Percentiles rank a stretch among this genome's conserved stretches.
These are phyloP conservation scores for Nasonia longicornis DNA, from an alignment of 1,140 invertebrate genomes.

Conservation along the genomic window DNA sequence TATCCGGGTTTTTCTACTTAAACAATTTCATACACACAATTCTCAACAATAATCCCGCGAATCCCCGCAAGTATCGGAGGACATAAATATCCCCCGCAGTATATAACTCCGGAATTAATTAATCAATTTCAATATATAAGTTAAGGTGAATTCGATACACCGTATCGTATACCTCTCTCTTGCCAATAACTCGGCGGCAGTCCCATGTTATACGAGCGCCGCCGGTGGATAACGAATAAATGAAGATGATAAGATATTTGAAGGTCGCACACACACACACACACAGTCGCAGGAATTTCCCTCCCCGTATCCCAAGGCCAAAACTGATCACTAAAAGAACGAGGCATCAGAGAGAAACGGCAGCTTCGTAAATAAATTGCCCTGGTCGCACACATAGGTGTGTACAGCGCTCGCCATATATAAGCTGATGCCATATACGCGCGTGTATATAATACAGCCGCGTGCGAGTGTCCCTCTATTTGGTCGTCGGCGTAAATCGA, in stretches of 20 bases:
- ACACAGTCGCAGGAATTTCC: neutral
- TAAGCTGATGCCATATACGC: no score
- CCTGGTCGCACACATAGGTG: no score
- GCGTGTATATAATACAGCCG: neutral
- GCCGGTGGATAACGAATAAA: neutral
- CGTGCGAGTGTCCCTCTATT: neutral
- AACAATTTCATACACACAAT: no score
- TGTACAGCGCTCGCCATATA: neutral
- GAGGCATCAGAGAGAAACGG: neutral
- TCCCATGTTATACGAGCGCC: neutral
- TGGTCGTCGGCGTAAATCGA: neutral
- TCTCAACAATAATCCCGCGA: no score
- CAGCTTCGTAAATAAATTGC: constrained; percentile 23
- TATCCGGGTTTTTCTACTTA: no score
- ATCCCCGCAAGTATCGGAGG: no score
- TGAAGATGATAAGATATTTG: neutral
- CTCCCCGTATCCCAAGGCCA: neutral
- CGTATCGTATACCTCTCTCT: neutral
- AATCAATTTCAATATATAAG: neutral
- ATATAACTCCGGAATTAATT: neutral
- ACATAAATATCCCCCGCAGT: no score
- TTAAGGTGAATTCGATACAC: neutral
- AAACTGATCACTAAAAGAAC: constrained; percentile 6
- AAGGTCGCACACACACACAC: neutral
- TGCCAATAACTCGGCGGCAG: neutral